phyloP scores from a whole-genome alignment of 2,888 invertebrate genomes.

The Limnephilus marmoratus region DNA sequence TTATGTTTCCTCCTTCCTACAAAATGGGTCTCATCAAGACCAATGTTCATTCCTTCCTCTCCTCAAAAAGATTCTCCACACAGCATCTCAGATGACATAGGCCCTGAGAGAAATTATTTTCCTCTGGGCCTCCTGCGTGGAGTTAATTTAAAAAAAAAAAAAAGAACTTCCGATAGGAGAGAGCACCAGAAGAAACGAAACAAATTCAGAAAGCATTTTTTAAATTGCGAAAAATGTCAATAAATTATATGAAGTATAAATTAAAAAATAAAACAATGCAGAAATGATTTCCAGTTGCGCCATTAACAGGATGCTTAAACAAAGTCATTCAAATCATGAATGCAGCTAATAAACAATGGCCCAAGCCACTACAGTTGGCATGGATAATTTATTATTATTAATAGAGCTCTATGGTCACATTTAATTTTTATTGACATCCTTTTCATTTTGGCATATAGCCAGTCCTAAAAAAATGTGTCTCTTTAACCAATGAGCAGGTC shows the following conservation, averaged over 20 bases:
- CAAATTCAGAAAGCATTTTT: too few species aligned
- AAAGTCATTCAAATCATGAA: neutral
- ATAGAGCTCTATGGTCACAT: neutral
- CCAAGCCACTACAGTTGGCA: neutral
- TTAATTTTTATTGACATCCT: neutral
- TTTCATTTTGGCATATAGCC: neutral
- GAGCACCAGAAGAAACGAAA: neutral
- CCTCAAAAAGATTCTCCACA: too few species aligned
- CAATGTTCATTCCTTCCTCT: too few species aligned
- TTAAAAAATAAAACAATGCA: neutral
- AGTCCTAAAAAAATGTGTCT: neutral
- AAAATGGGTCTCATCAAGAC: too few species aligned
- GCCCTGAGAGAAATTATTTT: too few species aligned
- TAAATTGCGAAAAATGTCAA: neutral
- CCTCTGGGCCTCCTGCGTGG: too few species aligned
- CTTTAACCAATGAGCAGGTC: neutral
- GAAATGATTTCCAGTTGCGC: neutral
- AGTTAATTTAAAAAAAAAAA: too few species aligned
- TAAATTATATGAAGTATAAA: neutral
- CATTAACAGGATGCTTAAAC: neutral
- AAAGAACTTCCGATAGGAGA: neutral
- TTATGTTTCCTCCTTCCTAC: too few species aligned
- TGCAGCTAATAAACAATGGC: neutral
- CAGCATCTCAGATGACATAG: too few species aligned
- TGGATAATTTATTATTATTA: neutral